phyloP scores from a whole-genome alignment of 1,140 invertebrate species.

The Drosophila ficusphila region DNA sequence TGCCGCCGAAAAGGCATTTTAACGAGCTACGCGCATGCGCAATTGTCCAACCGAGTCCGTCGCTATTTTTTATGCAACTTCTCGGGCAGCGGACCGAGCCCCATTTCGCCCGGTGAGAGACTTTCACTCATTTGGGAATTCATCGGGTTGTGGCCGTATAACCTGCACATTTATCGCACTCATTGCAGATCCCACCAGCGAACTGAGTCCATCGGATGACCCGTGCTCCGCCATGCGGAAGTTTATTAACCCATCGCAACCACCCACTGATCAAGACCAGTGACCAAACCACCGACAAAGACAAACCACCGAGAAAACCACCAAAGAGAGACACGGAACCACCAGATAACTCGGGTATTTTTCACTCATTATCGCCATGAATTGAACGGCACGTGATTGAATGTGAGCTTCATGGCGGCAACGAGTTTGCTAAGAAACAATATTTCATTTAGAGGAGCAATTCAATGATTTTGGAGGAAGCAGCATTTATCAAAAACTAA shows the following conservation, averaged over 20 bases:
- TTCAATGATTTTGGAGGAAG: no score
- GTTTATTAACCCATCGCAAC: conserved; percentile 12
- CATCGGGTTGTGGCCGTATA: conserved; percentile 57
- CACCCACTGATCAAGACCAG: conserved; percentile 6
- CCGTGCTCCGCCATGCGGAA: conserved; percentile 35
- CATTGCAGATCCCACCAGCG: conserved; percentile 13
- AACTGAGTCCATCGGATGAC: neutral
- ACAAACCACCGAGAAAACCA: neutral
- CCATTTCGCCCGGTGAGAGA: conserved; percentile 38
- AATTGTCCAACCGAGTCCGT: conserved; percentile 66
- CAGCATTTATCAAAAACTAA: no score
- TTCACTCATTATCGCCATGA: conserved; percentile 22
- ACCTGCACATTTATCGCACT: conserved; percentile 40
- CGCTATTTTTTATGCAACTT: conserved; percentile 53
- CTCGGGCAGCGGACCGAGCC: conserved; percentile 9
- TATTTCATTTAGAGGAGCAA: no score
- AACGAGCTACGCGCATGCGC: conserved; percentile 79
- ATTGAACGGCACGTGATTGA: conserved; percentile 14
- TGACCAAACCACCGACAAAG: neutral
- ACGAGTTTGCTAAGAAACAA: neutral
- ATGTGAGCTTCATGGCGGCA: neutral
- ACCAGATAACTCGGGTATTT: conserved; percentile 11
- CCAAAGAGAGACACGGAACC: conserved; percentile 12
- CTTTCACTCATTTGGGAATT: conserved; percentile 79
- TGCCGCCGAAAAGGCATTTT: conserved; percentile 46